Evolutionary conservation across 2,113 vertebrate genomes (phyloP), one percentile per base, ranked within the genome.

Genomic region (Tachycineta bicolor): DNA sequence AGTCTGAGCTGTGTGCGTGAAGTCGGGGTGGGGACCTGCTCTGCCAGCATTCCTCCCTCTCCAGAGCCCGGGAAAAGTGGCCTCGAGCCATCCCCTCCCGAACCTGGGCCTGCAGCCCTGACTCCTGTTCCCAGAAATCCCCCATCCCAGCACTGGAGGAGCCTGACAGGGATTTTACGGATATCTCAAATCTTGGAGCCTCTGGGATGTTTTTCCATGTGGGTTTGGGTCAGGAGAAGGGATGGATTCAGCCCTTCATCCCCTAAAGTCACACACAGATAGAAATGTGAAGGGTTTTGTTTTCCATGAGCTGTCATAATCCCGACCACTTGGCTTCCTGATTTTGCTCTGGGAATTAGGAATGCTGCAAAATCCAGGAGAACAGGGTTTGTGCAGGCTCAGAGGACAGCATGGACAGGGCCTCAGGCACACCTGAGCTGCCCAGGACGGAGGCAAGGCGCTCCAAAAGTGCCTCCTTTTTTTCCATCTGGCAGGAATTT

Each of bases 241-340:
- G 71, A 10, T 50, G 14, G 12, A 14, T 59, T 1, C 3, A 39
- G 39, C 5, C 6, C 10, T 75, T 70, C 18, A 43, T 47, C 50
- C 17, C 62, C 29, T 11, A 6, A 10, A 76, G 12, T 59, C 49
- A 7, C 37, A 11, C 76, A 26, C 26, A 37, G 8, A 23, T 47
- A 4, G 4, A 4, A 12, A 19, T 1, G 13, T 7, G 46, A 49
- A 26, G 28, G 65, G 10, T 2, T 58, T 52, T 37, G 10, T 37
- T 55, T 25, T 5, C 49, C 47, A 1, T 18, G 20, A 75, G 68
- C 41, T 76, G 15, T 14, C 10, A 17, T 0, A 68, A 11, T 12
- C 22, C 7, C 0, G 0, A 22, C 19, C 25, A 5, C 24, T 46
- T 62, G 25, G 5, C 37, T 52, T n/a, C 37, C 64, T 47, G 43